A percentile compares a stretch with the other conserved stretches of the same genome.
phyloP scores from a whole-genome alignment of 2,888 invertebrate species.

The Anoncus sp. region DNA sequence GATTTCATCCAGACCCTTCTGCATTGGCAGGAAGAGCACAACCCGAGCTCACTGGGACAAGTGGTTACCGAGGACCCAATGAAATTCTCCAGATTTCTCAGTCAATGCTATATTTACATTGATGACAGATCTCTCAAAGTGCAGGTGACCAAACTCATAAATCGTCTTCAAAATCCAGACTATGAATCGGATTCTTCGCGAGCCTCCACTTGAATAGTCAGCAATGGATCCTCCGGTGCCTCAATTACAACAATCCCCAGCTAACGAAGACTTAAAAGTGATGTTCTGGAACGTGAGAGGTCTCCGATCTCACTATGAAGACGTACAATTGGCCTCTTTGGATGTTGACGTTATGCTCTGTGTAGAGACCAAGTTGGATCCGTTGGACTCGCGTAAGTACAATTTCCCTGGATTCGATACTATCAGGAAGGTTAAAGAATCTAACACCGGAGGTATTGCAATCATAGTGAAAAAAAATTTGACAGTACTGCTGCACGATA shows the following conservation, averaged over 20 bases:
- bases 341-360: conserved; percentile 18
- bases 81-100: too few relatives aligned
- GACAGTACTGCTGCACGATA: neutral
- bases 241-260: conserved; percentile 4
- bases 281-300: conserved; percentile 29
- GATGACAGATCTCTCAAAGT: conserved; percentile 18
- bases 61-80: too few relatives aligned
- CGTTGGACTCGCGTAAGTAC: conserved; percentile 9
- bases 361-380: too few relatives aligned
- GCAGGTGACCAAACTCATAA: conserved; percentile 17
- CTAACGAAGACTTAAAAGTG: neutral
- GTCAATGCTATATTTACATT: conserved; percentile 13
- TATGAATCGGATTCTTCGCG: conserved; percentile 17
- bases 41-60: too few relatives aligned
- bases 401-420: conserved; percentile 20
- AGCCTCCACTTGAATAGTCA: neutral
- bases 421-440: conserved; percentile 9
- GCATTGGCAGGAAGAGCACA: too few relatives aligned
- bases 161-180: neutral
- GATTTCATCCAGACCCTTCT: too few relatives aligned
- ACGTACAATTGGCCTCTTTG: neutral
- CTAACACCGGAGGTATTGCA: conserved; percentile 18
- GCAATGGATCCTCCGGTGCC: neutral
- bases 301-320: neutral
- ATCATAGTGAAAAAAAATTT: conserved; percentile 24